Evolutionary conservation across 2,888 invertebrate genomes (phyloP).

Genomic region (Platycheirus albimanus): DNA sequence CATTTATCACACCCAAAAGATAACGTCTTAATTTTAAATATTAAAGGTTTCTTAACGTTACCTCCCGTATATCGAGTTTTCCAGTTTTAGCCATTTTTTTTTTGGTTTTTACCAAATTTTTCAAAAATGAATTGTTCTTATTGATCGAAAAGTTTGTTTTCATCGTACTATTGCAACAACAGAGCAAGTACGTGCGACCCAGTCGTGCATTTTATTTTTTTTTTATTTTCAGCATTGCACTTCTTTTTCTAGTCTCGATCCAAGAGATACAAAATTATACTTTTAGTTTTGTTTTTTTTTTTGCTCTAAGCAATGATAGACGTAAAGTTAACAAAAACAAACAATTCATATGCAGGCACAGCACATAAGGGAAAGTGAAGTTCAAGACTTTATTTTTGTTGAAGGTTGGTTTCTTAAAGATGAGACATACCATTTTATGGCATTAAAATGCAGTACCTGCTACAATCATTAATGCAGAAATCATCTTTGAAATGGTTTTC

Average conservation of each 20-base stretch:
- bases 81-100: no score
- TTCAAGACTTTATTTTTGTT: slow-evolving; percentile 55
- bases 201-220: no score
- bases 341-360: slow-evolving; percentile 9
- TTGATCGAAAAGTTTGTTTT: no score
- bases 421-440: no score
- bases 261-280: slow-evolving; percentile 29
- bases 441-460: background rate
- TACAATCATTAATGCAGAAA: slow-evolving; percentile 18
- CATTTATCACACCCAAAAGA: no score
- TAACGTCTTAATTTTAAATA: no score
- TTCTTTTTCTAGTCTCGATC: background rate
- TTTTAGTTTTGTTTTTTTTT: slow-evolving; percentile 18
- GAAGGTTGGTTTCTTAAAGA: slow-evolving; percentile 57
- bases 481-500: background rate
- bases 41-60: no score
- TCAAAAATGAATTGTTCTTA: no score
- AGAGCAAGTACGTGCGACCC: no score
- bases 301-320: slow-evolving; percentile 43
- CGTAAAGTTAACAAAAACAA: slow-evolving; percentile 20
- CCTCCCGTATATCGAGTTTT: no score
- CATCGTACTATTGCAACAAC: no score
- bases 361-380: slow-evolving; percentile 57
- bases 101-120: no score
- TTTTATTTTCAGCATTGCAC: slow-evolving; percentile 9